Conservation (phyloP, 2,113 vertebrate species). For the Hippocampus barbouri region DNA sequence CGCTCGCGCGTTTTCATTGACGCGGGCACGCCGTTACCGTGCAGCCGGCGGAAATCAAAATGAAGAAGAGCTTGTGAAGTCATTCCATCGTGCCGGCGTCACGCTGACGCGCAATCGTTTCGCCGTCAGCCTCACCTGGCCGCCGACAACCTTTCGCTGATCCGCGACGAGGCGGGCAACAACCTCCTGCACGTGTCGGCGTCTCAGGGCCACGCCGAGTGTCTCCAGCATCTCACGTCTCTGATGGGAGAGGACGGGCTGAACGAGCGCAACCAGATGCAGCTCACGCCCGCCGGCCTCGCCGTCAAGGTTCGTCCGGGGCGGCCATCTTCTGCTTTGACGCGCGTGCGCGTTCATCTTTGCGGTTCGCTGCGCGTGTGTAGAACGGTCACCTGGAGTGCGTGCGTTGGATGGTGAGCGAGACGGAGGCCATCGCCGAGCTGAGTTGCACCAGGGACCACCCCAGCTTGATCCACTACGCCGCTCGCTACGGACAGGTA, state of each 20-base stretch:
- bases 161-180: slow-evolving; percentile 87
- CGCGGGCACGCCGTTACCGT: too few relatives aligned
- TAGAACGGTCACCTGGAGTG: slow-evolving; percentile 95
- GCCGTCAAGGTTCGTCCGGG: slow-evolving; percentile 84
- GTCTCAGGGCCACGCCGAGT: slow-evolving; percentile 87
- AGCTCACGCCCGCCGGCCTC: slow-evolving; percentile 90
- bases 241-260: slow-evolving; percentile 96
- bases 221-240: slow-evolving; percentile 95
- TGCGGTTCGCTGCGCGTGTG: neutral
- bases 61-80: too few relatives aligned
- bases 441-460: slow-evolving; percentile 92
- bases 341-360: neutral
- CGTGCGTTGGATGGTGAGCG: slow-evolving; percentile 97
- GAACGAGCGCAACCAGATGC: slow-evolving; percentile 85
- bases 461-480: slow-evolving; percentile 95
- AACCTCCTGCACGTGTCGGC: slow-evolving; percentile 92
- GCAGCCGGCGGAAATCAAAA: too few relatives aligned
- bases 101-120: neutral
- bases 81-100: neutral
- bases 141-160: slow-evolving; percentile 92
- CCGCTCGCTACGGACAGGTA: slow-evolving; percentile 92
- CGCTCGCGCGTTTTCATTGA: neutral
- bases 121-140: slow-evolving; percentile 85
- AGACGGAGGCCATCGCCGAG: slow-evolving; percentile 97
- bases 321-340: neutral